phyloP scores from a whole-genome alignment of 1,140 invertebrate species.

The Polypedilum pembai region DNA sequence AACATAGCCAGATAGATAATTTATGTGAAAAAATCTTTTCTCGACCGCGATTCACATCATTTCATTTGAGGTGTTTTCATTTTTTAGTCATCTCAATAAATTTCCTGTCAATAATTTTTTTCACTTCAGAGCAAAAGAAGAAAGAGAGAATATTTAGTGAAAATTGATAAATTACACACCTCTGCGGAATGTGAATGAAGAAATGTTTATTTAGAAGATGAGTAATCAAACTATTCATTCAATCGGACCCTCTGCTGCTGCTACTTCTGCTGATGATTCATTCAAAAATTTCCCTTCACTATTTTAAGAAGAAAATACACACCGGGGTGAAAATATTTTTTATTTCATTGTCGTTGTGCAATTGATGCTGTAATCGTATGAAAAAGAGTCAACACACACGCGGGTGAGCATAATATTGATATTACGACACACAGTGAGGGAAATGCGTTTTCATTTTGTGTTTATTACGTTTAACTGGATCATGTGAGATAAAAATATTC shows the following conservation, averaged over 20 bases:
- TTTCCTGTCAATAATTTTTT: slow-evolving; percentile 11
- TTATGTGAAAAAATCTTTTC: neutral
- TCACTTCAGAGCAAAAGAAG: neutral
- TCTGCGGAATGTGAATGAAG: neutral
- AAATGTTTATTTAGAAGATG: neutral
- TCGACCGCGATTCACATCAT: slow-evolving; percentile 10
- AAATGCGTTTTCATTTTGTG: slow-evolving; percentile 21
- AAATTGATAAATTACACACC: slow-evolving; percentile 1
- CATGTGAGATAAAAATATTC: neutral
- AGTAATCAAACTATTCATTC: neutral
- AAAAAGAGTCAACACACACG: slow-evolving; percentile 12
- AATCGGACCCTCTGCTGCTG: neutral
- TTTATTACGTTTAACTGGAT: slow-evolving; percentile 25
- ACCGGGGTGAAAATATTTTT: neutral
- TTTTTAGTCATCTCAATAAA: neutral
- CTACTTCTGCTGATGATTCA: neutral
- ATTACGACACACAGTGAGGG: neutral
- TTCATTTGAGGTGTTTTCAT: neutral
- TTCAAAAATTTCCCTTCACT: neutral
- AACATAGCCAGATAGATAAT: neutral
- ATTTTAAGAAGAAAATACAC: no score
- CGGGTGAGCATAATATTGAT: neutral
- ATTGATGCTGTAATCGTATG: slow-evolving; percentile 12
- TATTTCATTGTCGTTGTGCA: neutral
- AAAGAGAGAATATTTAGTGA: neutral